Conservation (phyloP, 2,888 invertebrate genomes). For the Drosophila leonis region DNA sequence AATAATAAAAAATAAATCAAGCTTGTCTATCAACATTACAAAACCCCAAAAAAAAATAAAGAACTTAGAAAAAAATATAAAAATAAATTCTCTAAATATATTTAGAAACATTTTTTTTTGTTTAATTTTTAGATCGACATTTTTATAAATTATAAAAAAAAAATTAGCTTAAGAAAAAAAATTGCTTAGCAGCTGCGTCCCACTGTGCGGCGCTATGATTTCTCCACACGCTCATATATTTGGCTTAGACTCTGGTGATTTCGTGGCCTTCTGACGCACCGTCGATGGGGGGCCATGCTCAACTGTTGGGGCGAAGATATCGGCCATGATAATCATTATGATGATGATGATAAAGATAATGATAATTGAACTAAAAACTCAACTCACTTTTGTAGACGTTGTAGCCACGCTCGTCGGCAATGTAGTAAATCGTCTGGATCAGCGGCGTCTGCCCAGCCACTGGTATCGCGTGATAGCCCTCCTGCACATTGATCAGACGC, state of each 20-base stretch:
- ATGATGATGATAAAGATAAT: conserved; percentile 21
- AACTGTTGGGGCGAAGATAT: conserved; percentile 42
- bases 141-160: conserved; percentile 8
- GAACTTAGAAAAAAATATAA: not conserved
- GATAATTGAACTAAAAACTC: conserved; percentile 52
- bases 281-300: conserved; percentile 55
- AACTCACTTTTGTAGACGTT: conserved; percentile 73
- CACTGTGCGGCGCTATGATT: conserved; percentile 42
- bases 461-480: conserved; percentile 79
- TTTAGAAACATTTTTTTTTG: not conserved
- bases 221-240: conserved; percentile 27
- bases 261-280: conserved; percentile 38
- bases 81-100: not conserved
- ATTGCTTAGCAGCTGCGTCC: not conserved
- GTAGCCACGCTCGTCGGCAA: conserved; percentile 78
- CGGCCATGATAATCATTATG: conserved; percentile 1
- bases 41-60: not conserved
- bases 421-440: conserved; percentile 72
- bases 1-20: too few relatives aligned
- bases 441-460: conserved; percentile 47
- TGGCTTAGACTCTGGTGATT: conserved; percentile 36
- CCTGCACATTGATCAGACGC: conserved; percentile 70
- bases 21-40: too few relatives aligned
- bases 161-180: not conserved
- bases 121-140: not conserved